A percentile compares a stretch with the other conserved stretches of the same genome.
Evolutionary conservation across 2,113 vertebrate genomes (phyloP).

Genomic region (Rutilus rutilus): DNA sequence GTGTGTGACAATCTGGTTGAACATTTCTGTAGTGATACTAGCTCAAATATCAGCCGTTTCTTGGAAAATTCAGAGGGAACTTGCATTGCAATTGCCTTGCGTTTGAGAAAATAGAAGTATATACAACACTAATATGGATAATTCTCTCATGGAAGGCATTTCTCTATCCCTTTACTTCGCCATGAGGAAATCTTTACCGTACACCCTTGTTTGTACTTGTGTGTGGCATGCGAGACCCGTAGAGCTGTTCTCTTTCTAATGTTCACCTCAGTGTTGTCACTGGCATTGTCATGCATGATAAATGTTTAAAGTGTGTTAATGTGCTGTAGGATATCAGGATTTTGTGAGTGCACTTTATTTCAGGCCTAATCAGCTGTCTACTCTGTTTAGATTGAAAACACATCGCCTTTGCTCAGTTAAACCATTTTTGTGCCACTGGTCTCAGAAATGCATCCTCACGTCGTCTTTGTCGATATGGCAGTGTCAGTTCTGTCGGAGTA

Average conservation of each 20-base stretch:
- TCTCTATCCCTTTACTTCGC: conserved; percentile 45
- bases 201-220: conserved; percentile 32
- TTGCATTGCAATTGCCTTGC: conserved; percentile 15
- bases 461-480: background rate
- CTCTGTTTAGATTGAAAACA: background rate
- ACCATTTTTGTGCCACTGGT: conserved; percentile 15
- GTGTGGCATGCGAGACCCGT: conserved; percentile 48
- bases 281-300: conserved; percentile 50
- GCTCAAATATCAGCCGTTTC: conserved; percentile 42
- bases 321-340: conserved; percentile 24
- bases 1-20: conserved; percentile 54
- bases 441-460: background rate
- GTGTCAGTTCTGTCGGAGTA: conserved; percentile 10
- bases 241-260: conserved; percentile 39
- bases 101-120: conserved; percentile 37
- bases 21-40: conserved; percentile 44
- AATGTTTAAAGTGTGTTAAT: conserved; percentile 30
- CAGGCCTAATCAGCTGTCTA: background rate
- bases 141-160: conserved; percentile 22
- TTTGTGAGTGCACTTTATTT: conserved; percentile 48
- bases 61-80: background rate
- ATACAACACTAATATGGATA: conserved; percentile 42
- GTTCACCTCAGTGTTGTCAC: conserved; percentile 40
- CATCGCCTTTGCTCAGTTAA: background rate
- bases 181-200: conserved; percentile 13